Conservation (phyloP, 2,888 invertebrate species). For the Scelioninae gen. 1 region DNA sequence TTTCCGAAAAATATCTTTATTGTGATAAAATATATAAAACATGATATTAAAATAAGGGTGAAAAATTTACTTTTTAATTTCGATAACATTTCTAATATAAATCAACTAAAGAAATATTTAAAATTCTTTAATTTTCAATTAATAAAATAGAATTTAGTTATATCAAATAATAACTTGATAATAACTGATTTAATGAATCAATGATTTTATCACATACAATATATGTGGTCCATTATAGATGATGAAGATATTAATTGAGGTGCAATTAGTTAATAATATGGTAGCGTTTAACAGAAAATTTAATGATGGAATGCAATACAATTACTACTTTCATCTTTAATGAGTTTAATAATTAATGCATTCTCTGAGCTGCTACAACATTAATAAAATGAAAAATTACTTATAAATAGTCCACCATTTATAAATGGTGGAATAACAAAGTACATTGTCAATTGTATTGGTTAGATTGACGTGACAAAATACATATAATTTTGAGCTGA, state of each 20-base stretch:
- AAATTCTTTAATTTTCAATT: too few relatives aligned
- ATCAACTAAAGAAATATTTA: too few relatives aligned
- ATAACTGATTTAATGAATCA: neutral
- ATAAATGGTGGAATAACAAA: too few relatives aligned
- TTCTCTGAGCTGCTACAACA: neutral
- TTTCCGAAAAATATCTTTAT: neutral
- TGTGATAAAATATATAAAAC: neutral
- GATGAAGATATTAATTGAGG: slow-evolving; percentile 16
- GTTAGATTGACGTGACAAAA: too few relatives aligned
- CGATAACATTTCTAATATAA: too few relatives aligned
- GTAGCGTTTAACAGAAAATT: neutral
- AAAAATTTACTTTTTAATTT: too few relatives aligned
- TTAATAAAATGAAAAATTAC: too few relatives aligned
- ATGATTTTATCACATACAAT: neutral
- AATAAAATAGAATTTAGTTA: too few relatives aligned
- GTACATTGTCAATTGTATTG: too few relatives aligned
- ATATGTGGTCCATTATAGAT: neutral
- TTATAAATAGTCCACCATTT: too few relatives aligned
- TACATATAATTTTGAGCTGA: too few relatives aligned
- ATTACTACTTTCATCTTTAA: slow-evolving; percentile 15
- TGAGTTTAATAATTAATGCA: neutral
- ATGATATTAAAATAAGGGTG: too few relatives aligned
- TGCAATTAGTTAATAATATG: slow-evolving; percentile 18
- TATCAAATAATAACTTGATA: neutral
- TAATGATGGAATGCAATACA: slow-evolving; percentile 12